Base-by-base conservation (phyloP, 2,888 invertebrate genomes). In the Drosophila anceps region DNA sequence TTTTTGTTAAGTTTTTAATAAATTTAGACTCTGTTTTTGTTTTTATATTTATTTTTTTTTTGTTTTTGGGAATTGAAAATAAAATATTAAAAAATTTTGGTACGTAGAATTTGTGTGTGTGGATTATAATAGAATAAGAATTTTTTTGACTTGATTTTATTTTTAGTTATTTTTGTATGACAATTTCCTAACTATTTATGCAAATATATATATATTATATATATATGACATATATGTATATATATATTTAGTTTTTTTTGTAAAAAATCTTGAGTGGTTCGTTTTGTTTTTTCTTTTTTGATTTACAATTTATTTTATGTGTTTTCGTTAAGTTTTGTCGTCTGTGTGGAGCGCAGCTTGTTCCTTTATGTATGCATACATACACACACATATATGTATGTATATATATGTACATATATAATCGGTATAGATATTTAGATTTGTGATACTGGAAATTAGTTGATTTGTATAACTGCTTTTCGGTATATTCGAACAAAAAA, bases 191-290 rank as follows among this genome's bases (percentile, higher is more conserved):
- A 69, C 79, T 79, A 79, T 39, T 37, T 67, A 53, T 44, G 64
- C 58, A 35, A 9, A 50, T 50, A 37, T 35, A 35, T 35, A 35
- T 24, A 35, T 15, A 27, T 24, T 33, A 6, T 69, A 50, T 60
- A 55, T 64, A 35, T 31, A 33, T 79, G n/a, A 78, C 27, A 24
- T 63, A 51, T 48, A 57, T 64, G 46, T 13, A 35, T 67, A 51
- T 20, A 66, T 69, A 65, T 77, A 61, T 51, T 18, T 69, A 69
- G 61, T 58, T 37, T 48, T 58, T 53, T 53, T 75, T 78, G 81
- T 81, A 79, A 57, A 80, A 81, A 80, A 65, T 71, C 46, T 81
- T 81, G 81, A 81, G 81, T 75, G 77, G 81, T 72, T 81, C 58
- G 69, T 48, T 73, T 67, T 58, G 61, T 29, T 54, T 62, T 12